phyloP scores from a whole-genome alignment of 2,797 vertebrate genomes.

The Euthynnus affinis region DNA sequence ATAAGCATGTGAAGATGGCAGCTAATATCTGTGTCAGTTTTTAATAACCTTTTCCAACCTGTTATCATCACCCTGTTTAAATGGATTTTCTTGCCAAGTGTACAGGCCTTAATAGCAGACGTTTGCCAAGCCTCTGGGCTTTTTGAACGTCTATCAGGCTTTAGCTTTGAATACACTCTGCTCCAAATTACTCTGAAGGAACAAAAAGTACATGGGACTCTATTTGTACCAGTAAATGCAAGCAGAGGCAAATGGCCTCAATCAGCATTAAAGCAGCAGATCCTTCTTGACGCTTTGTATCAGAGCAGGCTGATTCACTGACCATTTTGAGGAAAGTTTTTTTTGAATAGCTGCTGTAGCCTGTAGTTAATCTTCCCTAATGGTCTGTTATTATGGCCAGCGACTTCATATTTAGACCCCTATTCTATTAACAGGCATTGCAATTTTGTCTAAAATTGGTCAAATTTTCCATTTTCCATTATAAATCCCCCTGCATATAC shows the following conservation, averaged over 20 bases:
- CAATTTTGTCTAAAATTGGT: slow-evolving; percentile 23
- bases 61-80: slow-evolving; percentile 44
- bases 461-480: slow-evolving; percentile 43
- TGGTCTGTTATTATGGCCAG: neutral
- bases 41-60: slow-evolving; percentile 50
- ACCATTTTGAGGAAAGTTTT: slow-evolving; percentile 2
- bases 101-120: slow-evolving; percentile 30
- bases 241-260: slow-evolving; percentile 20
- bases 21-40: slow-evolving; percentile 38
- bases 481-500: slow-evolving; percentile 41
- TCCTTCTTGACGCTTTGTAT: slow-evolving; percentile 1
- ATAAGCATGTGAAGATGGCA: slow-evolving; percentile 18
- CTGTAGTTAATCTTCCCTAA: neutral
- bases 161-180: slow-evolving; percentile 8
- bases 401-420: neutral
- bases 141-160: slow-evolving; percentile 36
- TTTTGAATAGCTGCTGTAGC: slow-evolving; percentile 11
- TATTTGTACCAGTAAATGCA: slow-evolving; percentile 16
- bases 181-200: slow-evolving; percentile 35
- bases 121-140: slow-evolving; percentile 22
- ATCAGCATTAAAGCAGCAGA: slow-evolving; percentile 17
- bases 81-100: slow-evolving; percentile 33
- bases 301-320: neutral
- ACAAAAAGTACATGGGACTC: slow-evolving; percentile 6
- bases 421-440: neutral